A percentile compares a stretch with the other conserved stretches of the same genome.
phyloP scores from a whole-genome alignment of 1,140 invertebrate species.

The Cardiocondyla obscurior region DNA sequence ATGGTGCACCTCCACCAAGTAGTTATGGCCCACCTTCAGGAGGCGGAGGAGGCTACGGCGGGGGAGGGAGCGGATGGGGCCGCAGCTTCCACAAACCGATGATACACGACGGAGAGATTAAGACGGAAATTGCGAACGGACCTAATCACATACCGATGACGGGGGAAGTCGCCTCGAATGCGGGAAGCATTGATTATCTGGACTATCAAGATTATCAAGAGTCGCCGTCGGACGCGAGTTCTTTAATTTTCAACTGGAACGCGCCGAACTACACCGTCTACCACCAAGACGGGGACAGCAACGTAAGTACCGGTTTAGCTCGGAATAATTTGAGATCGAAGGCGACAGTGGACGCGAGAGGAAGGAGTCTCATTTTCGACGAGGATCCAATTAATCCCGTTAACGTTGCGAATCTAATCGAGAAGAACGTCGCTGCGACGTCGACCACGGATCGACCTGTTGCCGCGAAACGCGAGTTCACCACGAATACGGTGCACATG shows the following conservation, averaged over 20 bases:
- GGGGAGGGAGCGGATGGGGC: conserved; percentile 77
- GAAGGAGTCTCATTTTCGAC: background rate
- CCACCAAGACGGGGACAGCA: background rate
- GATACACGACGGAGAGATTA: background rate
- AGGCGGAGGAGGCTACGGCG: conserved; percentile 73
- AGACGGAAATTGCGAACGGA: background rate
- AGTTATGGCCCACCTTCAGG: conserved; percentile 74
- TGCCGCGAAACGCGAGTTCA: background rate
- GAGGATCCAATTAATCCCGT: background rate
- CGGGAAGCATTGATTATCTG: background rate
- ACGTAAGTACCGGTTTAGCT: background rate
- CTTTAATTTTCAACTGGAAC: background rate
- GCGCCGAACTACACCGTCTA: background rate
- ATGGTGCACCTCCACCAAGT: conserved; percentile 70
- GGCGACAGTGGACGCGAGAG: background rate
- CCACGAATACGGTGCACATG: background rate
- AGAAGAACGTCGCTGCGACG: background rate
- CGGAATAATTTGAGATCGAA: background rate
- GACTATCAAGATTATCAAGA: conserved; percentile 15
- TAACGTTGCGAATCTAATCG: background rate
- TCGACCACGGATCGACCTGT: background rate
- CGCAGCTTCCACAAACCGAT: conserved; percentile 76
- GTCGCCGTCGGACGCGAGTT: background rate
- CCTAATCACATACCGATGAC: conserved; percentile 1
- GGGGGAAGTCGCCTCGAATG: background rate